A percentile compares a stretch with the other conserved stretches of the same genome.
phyloP scores from a whole-genome alignment of 2,113 vertebrate genomes.

The Monarcha castaneiventris region DNA sequence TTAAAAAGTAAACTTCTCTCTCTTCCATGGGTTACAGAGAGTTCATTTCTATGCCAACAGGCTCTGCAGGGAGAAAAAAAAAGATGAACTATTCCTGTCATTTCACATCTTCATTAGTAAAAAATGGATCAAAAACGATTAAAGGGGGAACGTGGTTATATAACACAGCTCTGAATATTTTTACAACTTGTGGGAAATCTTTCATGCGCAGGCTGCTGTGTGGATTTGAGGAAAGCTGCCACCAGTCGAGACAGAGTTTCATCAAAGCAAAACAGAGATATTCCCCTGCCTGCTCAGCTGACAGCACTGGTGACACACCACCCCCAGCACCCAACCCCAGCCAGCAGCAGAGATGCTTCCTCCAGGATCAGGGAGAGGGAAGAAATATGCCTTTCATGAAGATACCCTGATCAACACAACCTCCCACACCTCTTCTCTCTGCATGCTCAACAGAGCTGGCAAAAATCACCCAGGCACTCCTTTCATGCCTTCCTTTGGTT shows the following conservation, averaged over 20 bases:
- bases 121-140: conserved; percentile 3
- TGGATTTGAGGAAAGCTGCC: background rate
- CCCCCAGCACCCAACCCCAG: background rate
- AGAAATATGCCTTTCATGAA: background rate
- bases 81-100: background rate
- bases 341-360: background rate
- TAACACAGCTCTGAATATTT: background rate
- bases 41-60: conserved; percentile 31
- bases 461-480: background rate
- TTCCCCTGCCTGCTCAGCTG: background rate
- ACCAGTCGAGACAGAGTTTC: background rate
- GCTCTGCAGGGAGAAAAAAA: background rate
- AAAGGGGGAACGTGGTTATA: background rate
- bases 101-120: conserved; percentile 16
- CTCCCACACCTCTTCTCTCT: background rate
- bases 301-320: background rate
- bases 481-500: accelerated
- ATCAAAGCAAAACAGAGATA: background rate
- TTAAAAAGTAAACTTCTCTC: conserved; percentile 14
- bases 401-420: background rate
- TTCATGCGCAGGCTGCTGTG: accelerated
- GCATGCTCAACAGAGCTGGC: background rate
- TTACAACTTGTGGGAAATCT: background rate
- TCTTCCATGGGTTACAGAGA: background rate
- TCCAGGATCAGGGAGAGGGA: background rate